Evolutionary conservation across 2,113 vertebrate species (phyloP), one percentile per base, ranked within the genome.

Genomic region (Lethenteron camtschaticum): DNA sequence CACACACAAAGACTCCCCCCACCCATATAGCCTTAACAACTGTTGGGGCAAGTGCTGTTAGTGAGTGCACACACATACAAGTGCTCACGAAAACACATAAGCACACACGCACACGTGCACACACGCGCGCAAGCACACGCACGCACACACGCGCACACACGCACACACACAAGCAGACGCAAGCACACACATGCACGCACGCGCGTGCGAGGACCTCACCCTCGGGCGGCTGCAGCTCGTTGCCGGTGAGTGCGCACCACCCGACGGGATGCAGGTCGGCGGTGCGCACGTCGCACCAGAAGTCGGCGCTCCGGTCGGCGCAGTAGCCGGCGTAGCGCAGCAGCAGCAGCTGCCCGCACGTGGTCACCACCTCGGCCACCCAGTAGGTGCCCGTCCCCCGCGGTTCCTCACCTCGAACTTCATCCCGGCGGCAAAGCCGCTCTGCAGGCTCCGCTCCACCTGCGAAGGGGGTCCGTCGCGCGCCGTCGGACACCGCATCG

Each of bases 241-340:
- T 89, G 74, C 85, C 80, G 68, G 95, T 89, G 79, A 92, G 87
- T 69, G 83, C 74, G 73, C 90, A 89, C 94, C 94, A 97, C 70
- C 94, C 90, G 9, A 96, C 77, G 16, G 91, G 86, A 72, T 96
- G 91, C 70, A 97, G 82, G 71, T 85, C 85, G 1, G 94, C 85
- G 0, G 88, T 86, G 83, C 90, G 85, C 75, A 95, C 86, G 78
- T 97, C 89, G 68, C 86, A 92, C 94, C 94, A 97, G 74, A 97
- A 97, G 79, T 97, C 94, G 0, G 90, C 87, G 8, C 84, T 85
- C 14, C 94, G 83, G 77, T 97, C 88, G n/a, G 94, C 88, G 20
- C 85, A 85, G 7, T 88, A 95, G 59, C 94, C 94, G 68, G 90
- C 87, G 0, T 96, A 97, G 70, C 91, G 89, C 13, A 97, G 78